Evolutionary conservation across 2,888 invertebrate species (phyloP), one percentile per base, ranked within the genome.

Genomic region (Sphaeridia pumilis): DNA sequence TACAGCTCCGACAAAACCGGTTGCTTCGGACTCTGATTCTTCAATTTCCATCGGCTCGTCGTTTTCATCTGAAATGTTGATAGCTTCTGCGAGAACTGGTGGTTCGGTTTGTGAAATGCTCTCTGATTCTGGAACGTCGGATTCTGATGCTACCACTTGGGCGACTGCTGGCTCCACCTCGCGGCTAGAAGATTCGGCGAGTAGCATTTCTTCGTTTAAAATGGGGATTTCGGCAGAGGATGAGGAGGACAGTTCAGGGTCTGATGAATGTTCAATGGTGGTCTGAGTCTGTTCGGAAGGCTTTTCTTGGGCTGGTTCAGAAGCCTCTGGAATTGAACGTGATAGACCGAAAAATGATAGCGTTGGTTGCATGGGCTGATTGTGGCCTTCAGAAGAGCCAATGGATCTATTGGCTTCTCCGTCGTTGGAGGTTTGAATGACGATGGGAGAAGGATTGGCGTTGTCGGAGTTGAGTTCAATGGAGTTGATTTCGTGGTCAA

Each of bases 21-120:
- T 14, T 17, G 17, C 7, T 38, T 38, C 31, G 10, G 14, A 31
- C 31, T 31, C 38, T 7, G 38, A 38, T 14, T 38, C 38, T 35
- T 49, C 49, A 20, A 52, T 31, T 49, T 57, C 59, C 55, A 59
- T 54, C 28, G 54, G 54, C 50, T 59, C 59, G 54, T 59, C 57
- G 36, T 17, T n/a, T n/a, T n/a, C n/a, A n/a, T 38, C 38, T 35
- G 45, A 46, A 20, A 52, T 31, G 46, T 57, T 57, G 54, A 59
- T 54, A 25, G 54, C 52, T 48, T 59, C 59, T 52, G 57, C 57
- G 36, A 5, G 38, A 38, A 7, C 38, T 17, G 17, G 38, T 14
- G 38, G 20, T 38, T n/a, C n/a, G n/a, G n/a, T n/a, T n/a, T n/a
- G n/a, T n/a, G n/a, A n/a, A n/a, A n/a, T n/a, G n/a, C n/a, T n/a